Conservation (phyloP, 2,113 vertebrate genomes). For the Sminthopsis crassicaudata region DNA sequence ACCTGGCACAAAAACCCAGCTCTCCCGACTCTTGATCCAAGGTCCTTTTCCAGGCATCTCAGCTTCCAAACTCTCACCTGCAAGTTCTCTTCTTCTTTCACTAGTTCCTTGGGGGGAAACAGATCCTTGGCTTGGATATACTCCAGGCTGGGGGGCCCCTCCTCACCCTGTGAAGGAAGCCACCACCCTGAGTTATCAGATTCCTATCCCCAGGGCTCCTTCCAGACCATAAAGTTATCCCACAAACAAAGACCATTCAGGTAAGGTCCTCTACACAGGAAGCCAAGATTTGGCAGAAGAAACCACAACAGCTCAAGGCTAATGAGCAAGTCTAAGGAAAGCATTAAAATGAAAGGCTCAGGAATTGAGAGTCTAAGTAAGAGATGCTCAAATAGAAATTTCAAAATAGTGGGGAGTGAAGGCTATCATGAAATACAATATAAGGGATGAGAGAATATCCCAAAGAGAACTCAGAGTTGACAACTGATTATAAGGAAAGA, state of each 20-base stretch:
- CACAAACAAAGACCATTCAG: neutral
- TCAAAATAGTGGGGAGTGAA: conserved; percentile 40
- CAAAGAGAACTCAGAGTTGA: conserved; percentile 32
- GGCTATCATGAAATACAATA: conserved; percentile 3
- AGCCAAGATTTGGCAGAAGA: conserved; percentile 5
- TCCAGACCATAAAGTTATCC: neutral
- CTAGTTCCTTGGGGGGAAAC: conserved; percentile 97
- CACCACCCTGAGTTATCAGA: conserved; percentile 49
- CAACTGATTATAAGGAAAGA: conserved; percentile 7
- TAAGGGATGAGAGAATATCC: conserved; percentile 2
- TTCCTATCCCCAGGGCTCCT: conserved; percentile 33
- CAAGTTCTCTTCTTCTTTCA: conserved; percentile 97
- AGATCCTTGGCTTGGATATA: conserved; percentile 99
- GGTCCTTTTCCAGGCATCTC: neutral
- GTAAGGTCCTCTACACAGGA: neutral
- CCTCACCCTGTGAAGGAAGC: conserved; percentile 92
- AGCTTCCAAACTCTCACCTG: conserved; percentile 88
- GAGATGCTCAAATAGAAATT: conserved; percentile 28
- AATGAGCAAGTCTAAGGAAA: conserved; percentile 1
- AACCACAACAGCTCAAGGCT: neutral
- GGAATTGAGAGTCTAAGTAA: conserved; percentile 21
- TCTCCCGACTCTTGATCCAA: neutral
- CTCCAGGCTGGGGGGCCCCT: conserved; percentile 99
- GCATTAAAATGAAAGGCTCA: conserved; percentile 11
- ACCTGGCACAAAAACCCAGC: conserved; percentile 36